These are phyloP conservation scores for Noctua janthina DNA, from an alignment of 2,888 invertebrate species.

Conservation along the genomic window DNA sequence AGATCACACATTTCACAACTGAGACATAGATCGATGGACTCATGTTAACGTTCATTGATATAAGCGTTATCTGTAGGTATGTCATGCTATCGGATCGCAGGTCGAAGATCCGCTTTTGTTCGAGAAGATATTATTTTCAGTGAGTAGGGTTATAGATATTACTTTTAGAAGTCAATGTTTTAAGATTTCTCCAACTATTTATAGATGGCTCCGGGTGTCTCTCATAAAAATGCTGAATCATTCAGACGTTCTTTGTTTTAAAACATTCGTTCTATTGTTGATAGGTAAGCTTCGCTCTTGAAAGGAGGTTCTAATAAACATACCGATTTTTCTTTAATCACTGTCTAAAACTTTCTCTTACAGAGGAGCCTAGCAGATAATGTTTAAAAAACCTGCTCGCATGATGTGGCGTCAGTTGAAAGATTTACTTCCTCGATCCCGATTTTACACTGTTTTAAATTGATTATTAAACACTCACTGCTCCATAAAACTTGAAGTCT, in stretches of 20 bases:
- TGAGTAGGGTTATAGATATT: too few species aligned
- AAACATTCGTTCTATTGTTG: not conserved
- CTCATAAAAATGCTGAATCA: not conserved
- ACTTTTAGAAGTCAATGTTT: too few species aligned
- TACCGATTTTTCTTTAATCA: not conserved
- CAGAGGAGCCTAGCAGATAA: not conserved
- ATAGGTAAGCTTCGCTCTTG: not conserved
- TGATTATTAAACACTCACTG: not conserved
- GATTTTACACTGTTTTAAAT: not conserved
- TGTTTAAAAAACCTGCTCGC: not conserved
- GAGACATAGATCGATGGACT: conserved; percentile 1
- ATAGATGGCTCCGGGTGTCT: too few species aligned
- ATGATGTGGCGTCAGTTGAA: not conserved
- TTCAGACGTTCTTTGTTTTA: not conserved
- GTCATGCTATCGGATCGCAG: conserved; percentile 8
- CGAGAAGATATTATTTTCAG: too few species aligned
- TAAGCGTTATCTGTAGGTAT: not conserved
- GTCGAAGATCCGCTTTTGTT: not conserved
- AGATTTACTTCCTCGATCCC: not conserved
- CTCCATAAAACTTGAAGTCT: not conserved
- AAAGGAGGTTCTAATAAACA: not conserved
- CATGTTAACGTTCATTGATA: too few species aligned
- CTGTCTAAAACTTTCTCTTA: not conserved
- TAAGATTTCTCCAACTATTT: not conserved
- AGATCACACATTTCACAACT: too few species aligned